phyloP scores from a whole-genome alignment of 2,797 vertebrate genomes.

The Microtus californicus region DNA sequence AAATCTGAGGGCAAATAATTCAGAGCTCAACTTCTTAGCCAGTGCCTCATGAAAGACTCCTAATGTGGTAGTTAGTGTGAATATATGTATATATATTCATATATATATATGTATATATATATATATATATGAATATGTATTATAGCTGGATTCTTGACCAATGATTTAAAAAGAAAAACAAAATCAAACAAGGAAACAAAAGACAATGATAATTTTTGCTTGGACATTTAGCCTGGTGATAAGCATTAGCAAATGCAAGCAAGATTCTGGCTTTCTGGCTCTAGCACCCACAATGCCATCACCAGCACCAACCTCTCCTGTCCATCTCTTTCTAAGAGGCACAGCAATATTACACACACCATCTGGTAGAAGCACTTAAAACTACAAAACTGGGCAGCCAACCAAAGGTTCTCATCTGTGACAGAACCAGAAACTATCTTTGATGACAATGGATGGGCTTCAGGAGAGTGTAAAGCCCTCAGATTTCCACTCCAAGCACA shows the following conservation, averaged over 20 bases:
- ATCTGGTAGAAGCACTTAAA: conserved; percentile 1
- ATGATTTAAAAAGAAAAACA: neutral
- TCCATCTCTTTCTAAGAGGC: conserved; percentile 17
- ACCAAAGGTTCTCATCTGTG: conserved; percentile 18
- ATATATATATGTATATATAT: too few relatives aligned
- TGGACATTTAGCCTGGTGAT: neutral
- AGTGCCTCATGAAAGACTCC: neutral
- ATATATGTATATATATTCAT: neutral
- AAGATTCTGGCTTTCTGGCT: neutral
- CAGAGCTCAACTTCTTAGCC: neutral
- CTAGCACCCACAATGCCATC: neutral
- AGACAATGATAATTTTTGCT: neutral
- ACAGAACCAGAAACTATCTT: conserved; percentile 6
- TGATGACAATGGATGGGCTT: neutral
- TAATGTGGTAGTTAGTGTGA: neutral
- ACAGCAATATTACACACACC: neutral
- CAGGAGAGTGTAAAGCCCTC: neutral
- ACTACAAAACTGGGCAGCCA: conserved; percentile 1
- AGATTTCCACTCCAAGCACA: neutral
- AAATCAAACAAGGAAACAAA: neutral
- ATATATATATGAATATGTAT: neutral
- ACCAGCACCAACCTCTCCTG: neutral
- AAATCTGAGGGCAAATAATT: conserved; percentile 9
- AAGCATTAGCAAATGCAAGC: neutral
- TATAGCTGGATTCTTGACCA: neutral